phyloP scores from a whole-genome alignment of 2,888 invertebrate genomes.

The Glyphotaelius pellucidus region DNA sequence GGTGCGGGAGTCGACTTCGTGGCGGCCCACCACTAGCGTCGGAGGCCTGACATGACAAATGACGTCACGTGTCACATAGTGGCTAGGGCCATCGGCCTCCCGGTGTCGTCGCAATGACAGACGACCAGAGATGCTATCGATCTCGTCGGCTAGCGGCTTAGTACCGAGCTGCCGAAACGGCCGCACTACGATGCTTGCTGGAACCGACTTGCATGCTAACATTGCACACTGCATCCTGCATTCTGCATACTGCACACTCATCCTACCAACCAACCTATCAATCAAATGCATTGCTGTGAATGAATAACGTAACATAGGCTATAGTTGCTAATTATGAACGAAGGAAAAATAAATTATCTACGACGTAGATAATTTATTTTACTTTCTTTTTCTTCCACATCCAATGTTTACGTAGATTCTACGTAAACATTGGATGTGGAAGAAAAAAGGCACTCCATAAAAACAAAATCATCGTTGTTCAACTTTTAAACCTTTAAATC shows the following conservation, averaged over 20 bases:
- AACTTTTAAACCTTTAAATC: too few relatives aligned
- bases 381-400: too few relatives aligned
- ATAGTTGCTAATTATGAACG: neutral
- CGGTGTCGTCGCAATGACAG: slow-evolving; percentile 48
- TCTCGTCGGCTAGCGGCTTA: slow-evolving; percentile 22
- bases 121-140: slow-evolving; percentile 51
- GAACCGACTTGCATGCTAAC: neutral
- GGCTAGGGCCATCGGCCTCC: slow-evolving; percentile 32
- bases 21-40: neutral
- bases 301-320: neutral
- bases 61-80: slow-evolving; percentile 48
- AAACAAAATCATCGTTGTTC: too few relatives aligned
- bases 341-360: too few relatives aligned
- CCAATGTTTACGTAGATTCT: too few relatives aligned
- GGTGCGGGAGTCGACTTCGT: neutral
- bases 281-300: neutral
- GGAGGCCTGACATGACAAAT: slow-evolving; percentile 52
- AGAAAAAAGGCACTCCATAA: too few relatives aligned
- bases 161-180: neutral
- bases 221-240: neutral
- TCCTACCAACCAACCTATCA: neutral
- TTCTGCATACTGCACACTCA: neutral
- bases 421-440: too few relatives aligned
- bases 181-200: neutral
- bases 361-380: too few relatives aligned